Percentiles rank a stretch among this genome's conserved stretches.
Conservation (phyloP, 2,113 vertebrate genomes). For the Nannospalax galili region DNA sequence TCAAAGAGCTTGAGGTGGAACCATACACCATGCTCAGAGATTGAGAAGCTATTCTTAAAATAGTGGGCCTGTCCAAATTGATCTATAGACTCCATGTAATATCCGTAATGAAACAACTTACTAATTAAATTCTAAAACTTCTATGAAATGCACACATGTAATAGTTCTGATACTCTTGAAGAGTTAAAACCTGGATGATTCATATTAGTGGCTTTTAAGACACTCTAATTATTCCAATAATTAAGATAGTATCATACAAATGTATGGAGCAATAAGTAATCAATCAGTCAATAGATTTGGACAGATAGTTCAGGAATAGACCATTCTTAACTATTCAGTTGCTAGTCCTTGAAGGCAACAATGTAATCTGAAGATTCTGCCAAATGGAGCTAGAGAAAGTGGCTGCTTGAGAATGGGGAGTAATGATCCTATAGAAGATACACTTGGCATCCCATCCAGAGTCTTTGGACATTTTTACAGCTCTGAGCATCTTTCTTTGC, state of each 20-base stretch:
- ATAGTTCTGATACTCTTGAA: neutral
- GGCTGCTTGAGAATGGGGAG: neutral
- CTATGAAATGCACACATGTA: neutral
- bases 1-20: neutral
- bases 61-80: neutral
- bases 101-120: neutral
- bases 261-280: neutral
- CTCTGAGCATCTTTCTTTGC: neutral
- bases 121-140: constrained; percentile 20
- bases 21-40: neutral
- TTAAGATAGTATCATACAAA: neutral
- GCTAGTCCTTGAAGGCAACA: neutral
- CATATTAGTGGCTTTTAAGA: neutral
- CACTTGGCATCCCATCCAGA: neutral
- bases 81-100: neutral
- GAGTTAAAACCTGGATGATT: neutral
- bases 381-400: neutral
- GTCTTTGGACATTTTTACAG: neutral
- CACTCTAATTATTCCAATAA: neutral
- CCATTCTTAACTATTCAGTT: neutral
- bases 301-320: neutral
- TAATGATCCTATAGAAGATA: neutral
- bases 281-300: neutral
- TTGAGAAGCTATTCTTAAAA: neutral
- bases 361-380: neutral